These are phyloP conservation scores for Suillia variegata DNA, from an alignment of 2,888 invertebrate genomes.

Conservation along the genomic window DNA sequence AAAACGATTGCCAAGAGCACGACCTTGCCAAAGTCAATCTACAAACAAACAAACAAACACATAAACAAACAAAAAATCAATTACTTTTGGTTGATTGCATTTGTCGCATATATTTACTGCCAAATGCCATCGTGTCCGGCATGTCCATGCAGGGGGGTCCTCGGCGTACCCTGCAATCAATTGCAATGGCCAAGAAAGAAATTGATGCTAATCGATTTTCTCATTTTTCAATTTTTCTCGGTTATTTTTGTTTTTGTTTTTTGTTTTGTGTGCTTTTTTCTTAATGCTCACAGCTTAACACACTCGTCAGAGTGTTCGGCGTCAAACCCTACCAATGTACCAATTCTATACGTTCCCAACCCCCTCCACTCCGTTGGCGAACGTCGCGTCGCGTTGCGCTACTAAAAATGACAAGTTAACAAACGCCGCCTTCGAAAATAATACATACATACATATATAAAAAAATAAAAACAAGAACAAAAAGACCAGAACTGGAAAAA, in stretches of 20 bases:
- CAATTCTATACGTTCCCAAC: not conserved
- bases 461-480: not conserved
- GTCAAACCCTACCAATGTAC: too few species aligned
- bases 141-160: too few species aligned
- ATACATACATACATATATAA: not conserved
- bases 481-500: not conserved
- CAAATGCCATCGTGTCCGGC: too few species aligned
- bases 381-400: not conserved
- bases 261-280: not conserved
- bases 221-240: not conserved
- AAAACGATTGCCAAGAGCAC: too few species aligned
- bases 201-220: conserved; percentile 3
- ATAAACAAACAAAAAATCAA: too few species aligned
- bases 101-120: too few species aligned
- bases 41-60: too few species aligned
- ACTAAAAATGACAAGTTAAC: conserved; percentile 3
- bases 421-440: not conserved
- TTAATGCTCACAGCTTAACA: not conserved
- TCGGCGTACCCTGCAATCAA: too few species aligned
- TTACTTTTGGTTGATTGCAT: too few species aligned
- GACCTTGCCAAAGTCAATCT: too few species aligned
- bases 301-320: too few species aligned
- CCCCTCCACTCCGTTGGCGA: not conserved
- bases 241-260: too few species aligned
- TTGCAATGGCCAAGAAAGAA: not conserved